Evolutionary conservation across 2,113 vertebrate genomes (phyloP).

Genomic region (Brachyhypopomus gauderio): DNA sequence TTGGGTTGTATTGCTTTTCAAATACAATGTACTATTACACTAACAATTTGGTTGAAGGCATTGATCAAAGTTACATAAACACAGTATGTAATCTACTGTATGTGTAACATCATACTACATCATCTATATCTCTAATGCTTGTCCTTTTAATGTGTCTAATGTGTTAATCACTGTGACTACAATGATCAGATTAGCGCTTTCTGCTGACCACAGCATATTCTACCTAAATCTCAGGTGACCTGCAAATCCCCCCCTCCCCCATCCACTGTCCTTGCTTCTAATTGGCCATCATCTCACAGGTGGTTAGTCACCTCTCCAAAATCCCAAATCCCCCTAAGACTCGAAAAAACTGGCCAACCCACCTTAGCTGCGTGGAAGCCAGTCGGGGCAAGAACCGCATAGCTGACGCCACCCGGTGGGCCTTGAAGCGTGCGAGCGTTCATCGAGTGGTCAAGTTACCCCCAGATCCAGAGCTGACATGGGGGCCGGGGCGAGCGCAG

Average conservation of each 20-base stretch:
- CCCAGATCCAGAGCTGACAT: slow-evolving; percentile 69
- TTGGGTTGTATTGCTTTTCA: too few relatives aligned
- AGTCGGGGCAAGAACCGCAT: slow-evolving; percentile 59
- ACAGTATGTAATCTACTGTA: not conserved
- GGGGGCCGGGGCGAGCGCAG: slow-evolving; percentile 93
- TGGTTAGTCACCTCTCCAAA: slow-evolving; percentile 61
- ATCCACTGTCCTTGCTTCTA: slow-evolving; percentile 82
- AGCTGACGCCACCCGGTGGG: slow-evolving; percentile 50
- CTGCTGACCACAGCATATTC: slow-evolving; percentile 83
- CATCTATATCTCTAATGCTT: not conserved
- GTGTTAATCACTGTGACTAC: slow-evolving; percentile 22
- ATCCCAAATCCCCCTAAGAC: slow-evolving; percentile 78
- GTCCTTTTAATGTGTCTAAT: slow-evolving; percentile 55
- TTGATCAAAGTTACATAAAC: slow-evolving; percentile 33
- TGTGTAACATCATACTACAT: not conserved
- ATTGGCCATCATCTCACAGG: slow-evolving; percentile 73
- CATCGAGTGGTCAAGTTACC: slow-evolving; percentile 46
- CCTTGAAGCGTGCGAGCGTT: slow-evolving; percentile 55
- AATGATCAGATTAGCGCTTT: slow-evolving; percentile 73
- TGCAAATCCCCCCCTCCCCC: slow-evolving; percentile 61
- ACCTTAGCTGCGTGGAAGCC: slow-evolving; percentile 54
- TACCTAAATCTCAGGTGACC: slow-evolving; percentile 67
- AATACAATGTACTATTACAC: too few relatives aligned
- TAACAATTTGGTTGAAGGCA: not conserved
- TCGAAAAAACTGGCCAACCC: slow-evolving; percentile 62